phyloP scores from a whole-genome alignment of 2,113 vertebrate species.

The Pelodiscus sinensis region DNA sequence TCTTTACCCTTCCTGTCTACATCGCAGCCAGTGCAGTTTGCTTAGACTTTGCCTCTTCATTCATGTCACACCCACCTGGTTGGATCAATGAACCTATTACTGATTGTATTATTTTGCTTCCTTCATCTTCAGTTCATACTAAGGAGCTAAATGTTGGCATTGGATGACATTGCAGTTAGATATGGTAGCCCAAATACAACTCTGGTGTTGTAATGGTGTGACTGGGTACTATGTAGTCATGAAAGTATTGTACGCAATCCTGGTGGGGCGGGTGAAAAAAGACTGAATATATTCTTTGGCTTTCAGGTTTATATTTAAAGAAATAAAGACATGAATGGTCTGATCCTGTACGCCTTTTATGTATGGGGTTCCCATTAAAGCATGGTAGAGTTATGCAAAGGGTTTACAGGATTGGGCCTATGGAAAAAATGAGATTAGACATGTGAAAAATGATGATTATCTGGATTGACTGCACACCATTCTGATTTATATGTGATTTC shows the following conservation, averaged over 20 bases:
- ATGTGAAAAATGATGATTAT: fast-evolving
- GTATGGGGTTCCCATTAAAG: neutral
- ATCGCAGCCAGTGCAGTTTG: neutral
- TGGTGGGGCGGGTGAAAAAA: fast-evolving
- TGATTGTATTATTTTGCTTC: neutral
- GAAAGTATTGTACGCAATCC: neutral
- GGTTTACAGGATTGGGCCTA: neutral
- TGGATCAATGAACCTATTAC: neutral
- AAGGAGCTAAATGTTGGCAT: fast-evolving
- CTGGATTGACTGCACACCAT: fast-evolving
- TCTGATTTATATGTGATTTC: neutral
- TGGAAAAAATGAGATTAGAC: neutral
- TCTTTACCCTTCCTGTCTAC: neutral
- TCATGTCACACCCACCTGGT: neutral
- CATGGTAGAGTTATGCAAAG: neutral
- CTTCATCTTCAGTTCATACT: neutral
- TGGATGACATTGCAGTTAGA: fast-evolving
- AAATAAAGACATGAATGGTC: neutral
- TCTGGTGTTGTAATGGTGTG: neutral
- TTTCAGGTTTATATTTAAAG: neutral
- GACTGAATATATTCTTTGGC: neutral
- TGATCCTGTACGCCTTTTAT: neutral
- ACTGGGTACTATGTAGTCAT: neutral
- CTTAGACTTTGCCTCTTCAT: neutral
- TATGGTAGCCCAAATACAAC: neutral